phyloP scores from a whole-genome alignment of 2,888 invertebrate species.

The Odontomyia ornata region DNA sequence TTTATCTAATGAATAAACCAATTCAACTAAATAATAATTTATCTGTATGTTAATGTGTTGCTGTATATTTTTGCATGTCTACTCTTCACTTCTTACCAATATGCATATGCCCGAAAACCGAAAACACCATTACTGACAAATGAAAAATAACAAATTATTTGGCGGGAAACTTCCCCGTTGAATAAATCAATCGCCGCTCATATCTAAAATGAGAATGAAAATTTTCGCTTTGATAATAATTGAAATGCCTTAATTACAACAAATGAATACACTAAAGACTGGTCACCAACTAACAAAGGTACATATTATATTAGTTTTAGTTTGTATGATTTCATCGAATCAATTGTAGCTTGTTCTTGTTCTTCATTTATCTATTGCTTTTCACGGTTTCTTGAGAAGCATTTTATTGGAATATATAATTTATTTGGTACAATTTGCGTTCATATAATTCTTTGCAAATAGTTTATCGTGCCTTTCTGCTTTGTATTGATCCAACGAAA shows the following conservation, averaged over 20 bases:
- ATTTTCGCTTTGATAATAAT: conserved; percentile 18
- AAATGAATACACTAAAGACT: conserved; percentile 57
- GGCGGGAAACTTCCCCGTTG: conserved; percentile 23
- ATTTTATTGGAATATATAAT: too few species aligned
- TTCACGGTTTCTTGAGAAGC: neutral
- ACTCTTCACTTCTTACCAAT: conserved; percentile 55
- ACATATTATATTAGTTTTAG: conserved; percentile 54
- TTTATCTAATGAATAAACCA: neutral
- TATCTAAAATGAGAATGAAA: conserved; percentile 31
- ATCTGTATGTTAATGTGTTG: conserved; percentile 56
- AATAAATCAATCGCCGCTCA: conserved; percentile 39
- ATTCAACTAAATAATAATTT: neutral
- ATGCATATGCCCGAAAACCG: conserved; percentile 43
- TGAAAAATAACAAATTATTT: conserved; percentile 22
- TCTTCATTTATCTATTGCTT: conserved; percentile 5
- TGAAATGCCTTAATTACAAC: conserved; percentile 43
- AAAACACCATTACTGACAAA: conserved; percentile 43
- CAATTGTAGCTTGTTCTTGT: conserved; percentile 14
- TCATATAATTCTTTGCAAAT: conserved; percentile 3
- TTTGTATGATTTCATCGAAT: conserved; percentile 31
- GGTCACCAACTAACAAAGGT: conserved; percentile 65
- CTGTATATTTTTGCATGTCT: conserved; percentile 58
- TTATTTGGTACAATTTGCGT: conserved; percentile 12
- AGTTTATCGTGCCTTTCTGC: neutral
- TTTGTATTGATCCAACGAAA: too few species aligned